Evolutionary conservation across 2,113 vertebrate species (phyloP), one percentile per base, ranked within the genome.

Genomic region (Perca flavescens): DNA sequence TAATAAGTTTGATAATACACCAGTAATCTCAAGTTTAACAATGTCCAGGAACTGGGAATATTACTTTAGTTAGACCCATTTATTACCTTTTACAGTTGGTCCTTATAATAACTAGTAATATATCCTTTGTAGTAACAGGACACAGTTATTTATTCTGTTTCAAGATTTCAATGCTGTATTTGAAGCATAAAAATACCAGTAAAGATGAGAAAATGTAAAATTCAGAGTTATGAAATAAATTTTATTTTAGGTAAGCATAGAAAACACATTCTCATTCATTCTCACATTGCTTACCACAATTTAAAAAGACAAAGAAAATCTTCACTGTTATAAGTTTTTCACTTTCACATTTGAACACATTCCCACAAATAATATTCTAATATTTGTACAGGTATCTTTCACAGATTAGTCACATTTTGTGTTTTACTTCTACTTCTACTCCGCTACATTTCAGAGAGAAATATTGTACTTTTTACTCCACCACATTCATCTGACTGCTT

Each of bases 351-450:
- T 73, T 73, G 12, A 22, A 34, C 36, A 57, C 14, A 4, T 57
- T 71, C 12, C 3, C 17, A 50, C 6, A 74, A 25, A 14, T 74
- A 19, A 43, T 21, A 28, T 64, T 53, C 19, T 50, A 36, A 40
- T 36, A 40, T 53, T 10, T 53, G 43, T 19, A 46, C 34, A 76
- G 61, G 1, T 22, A 34, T 50, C 57, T 49, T 19, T 75, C 47
- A 12, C 49, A 65, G 61, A 56, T 21, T 9, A 46, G 34, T 61
- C 46, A 78, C 28, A 50, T 69, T 52, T 78, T 10, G 46, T 68
- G 28, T 60, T 50, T 69, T 50, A 14, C 6, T 34, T 34, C 34
- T 34, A 34, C 34, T 34, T 34, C 34, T 34, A 34, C 34, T 34
- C 34, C 1, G 1, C 34, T 6, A 34, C 34, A 34, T 6, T 5